Evolutionary conservation across 2,888 invertebrate species (phyloP), one percentile per base, ranked within the genome.

Genomic region (Ochropacha duplaris): DNA sequence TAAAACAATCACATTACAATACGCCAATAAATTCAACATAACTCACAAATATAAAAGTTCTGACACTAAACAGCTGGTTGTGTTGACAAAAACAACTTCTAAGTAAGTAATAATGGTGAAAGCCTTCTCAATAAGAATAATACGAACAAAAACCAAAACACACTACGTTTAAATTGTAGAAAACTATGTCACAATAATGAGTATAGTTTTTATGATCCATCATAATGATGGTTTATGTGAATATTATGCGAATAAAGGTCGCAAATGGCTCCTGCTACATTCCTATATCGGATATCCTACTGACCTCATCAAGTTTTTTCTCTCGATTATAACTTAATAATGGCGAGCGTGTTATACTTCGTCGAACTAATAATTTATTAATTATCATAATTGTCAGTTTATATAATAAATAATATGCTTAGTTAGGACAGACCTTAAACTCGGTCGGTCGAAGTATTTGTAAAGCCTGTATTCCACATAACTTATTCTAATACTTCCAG

Each of bases 211-310:
- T 81, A 78, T 65, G 58, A 31, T 28, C 22, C 51, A 39, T 61
- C 71, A 59, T 79, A 81, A 79, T 76, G 72, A 79, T 75, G 71
- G 70, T 82, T 80, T 79, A 84, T 79, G 70, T 60, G 54, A 26
- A 68, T 81, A 83, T 85, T 83, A 85, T 84, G 79, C 80, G 57
- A 58, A 60, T 62, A 76, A 82, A 79, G 77, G 83, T 78, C 72
- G 72, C 68, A 59, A 62, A 65, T 68, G 60, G 63, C 60, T 54
- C 54, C 51, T 39, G 61, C 51, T 39, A 60, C 65, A 66, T 72
- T 72, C 63, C 54, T 56, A 56, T 57, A 44, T 44, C 44, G 44
- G 44, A 44, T 44, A 44, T 44, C 44, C 44, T 19, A 44, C 44
- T 44, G 44, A 44, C 44, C 44, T 44, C 44, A 44, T 19, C 44